phyloP scores from a whole-genome alignment of 2,797 vertebrate species.

The Micropoecilia bifurca region DNA sequence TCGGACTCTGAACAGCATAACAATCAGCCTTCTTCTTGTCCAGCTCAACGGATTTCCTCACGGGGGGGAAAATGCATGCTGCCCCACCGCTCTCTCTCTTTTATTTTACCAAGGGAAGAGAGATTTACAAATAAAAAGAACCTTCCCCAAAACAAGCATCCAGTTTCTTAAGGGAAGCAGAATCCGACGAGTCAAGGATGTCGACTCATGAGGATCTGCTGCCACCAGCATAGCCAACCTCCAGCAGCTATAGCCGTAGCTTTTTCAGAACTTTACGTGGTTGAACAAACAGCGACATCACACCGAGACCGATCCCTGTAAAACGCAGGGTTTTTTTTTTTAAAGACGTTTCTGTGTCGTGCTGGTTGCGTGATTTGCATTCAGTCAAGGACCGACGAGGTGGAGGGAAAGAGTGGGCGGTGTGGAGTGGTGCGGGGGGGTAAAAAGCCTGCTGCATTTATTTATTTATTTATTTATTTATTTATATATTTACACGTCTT shows the following conservation, averaged over 20 bases:
- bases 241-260: slow-evolving; percentile 40
- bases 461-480: slow-evolving; percentile 24
- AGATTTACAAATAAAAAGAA: neutral
- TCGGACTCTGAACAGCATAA: slow-evolving; percentile 45
- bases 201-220: slow-evolving; percentile 22
- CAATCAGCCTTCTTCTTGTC: slow-evolving; percentile 40
- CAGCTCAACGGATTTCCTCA: slow-evolving; percentile 18
- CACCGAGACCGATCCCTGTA: slow-evolving; percentile 24
- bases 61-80: neutral
- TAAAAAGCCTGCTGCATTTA: slow-evolving; percentile 68
- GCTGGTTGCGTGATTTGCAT: slow-evolving; percentile 66
- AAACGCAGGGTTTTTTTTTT: slow-evolving; percentile 30
- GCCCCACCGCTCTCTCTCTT: neutral
- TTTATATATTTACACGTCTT: slow-evolving; percentile 43
- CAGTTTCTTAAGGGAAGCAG: slow-evolving; percentile 9
- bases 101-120: neutral
- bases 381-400: slow-evolving; percentile 36
- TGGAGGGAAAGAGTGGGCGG: slow-evolving; percentile 41
- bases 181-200: slow-evolving; percentile 18
- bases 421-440: slow-evolving; percentile 26
- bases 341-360: slow-evolving; percentile 32
- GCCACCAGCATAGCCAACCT: slow-evolving; percentile 36
- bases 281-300: slow-evolving; percentile 36
- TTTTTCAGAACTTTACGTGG: slow-evolving; percentile 65
- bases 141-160: slow-evolving; percentile 1